Evolutionary conservation across 2,888 invertebrate genomes (phyloP).

Genomic region (Hylaea fasciaria): DNA sequence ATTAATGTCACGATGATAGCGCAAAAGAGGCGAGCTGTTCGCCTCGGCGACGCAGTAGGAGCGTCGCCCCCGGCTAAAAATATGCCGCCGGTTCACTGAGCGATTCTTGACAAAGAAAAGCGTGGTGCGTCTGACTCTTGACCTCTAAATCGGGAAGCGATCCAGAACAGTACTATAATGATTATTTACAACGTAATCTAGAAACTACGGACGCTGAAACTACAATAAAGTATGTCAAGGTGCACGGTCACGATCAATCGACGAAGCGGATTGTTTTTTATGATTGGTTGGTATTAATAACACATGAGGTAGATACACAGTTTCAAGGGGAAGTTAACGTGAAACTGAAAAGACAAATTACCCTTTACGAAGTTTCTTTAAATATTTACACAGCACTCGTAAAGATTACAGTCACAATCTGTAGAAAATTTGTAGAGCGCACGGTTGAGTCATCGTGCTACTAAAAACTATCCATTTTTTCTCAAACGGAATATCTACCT

Average conservation of each 20-base stretch:
- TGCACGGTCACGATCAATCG: slow-evolving; percentile 49
- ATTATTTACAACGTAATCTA: slow-evolving; percentile 49
- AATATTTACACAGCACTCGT: background rate
- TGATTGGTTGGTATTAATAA: slow-evolving; percentile 12
- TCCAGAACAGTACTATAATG: slow-evolving; percentile 42
- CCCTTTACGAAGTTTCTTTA: no score
- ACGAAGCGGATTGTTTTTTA: slow-evolving; percentile 41
- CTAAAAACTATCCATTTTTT: background rate
- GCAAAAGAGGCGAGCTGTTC: slow-evolving; percentile 45
- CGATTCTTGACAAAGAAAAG: slow-evolving; percentile 80
- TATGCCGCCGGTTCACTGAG: slow-evolving; percentile 73
- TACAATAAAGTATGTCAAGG: slow-evolving; percentile 48
- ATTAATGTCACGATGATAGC: slow-evolving; percentile 53
- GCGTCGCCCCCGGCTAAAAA: slow-evolving; percentile 82
- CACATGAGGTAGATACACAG: background rate
- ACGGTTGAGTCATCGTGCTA: background rate
- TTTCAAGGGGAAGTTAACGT: background rate
- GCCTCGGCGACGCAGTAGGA: slow-evolving; percentile 48
- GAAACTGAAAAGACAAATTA: background rate
- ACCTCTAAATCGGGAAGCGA: slow-evolving; percentile 72
- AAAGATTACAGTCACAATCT: background rate
- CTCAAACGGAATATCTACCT: background rate
- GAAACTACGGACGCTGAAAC: slow-evolving; percentile 30
- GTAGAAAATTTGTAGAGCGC: background rate
- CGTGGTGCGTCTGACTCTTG: slow-evolving; percentile 57